phyloP scores from a whole-genome alignment of 2,797 vertebrate genomes.

The Typhlichthys eigenmanni region DNA sequence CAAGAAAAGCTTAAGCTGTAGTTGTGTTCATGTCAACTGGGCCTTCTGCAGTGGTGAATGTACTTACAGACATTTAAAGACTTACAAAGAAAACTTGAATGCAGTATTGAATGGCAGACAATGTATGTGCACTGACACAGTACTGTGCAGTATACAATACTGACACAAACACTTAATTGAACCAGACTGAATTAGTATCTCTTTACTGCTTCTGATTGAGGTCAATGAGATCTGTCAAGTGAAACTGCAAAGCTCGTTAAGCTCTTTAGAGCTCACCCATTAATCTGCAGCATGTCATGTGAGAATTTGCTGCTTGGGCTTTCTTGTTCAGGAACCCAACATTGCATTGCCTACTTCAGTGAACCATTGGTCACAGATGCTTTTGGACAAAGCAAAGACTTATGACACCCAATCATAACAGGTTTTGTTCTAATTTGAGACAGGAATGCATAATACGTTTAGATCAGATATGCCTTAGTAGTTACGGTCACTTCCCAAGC shows the following conservation, averaged over 20 bases:
- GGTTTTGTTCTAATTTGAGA: too few species aligned
- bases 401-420: too few species aligned
- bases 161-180: slow-evolving; percentile 41
- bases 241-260: slow-evolving; percentile 77
- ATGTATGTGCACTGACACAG: background rate
- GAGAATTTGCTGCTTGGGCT: slow-evolving; percentile 15
- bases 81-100: background rate
- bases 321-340: background rate
- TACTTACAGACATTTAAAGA: background rate
- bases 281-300: slow-evolving; percentile 30
- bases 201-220: slow-evolving; percentile 75
- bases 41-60: background rate
- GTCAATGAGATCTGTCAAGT: slow-evolving; percentile 76
- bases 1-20: too few species aligned
- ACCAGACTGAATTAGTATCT: slow-evolving; percentile 71
- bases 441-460: too few species aligned
- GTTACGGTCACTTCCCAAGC: slow-evolving; percentile 16
- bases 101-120: background rate
- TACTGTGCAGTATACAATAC: background rate
- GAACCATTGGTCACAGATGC: background rate
- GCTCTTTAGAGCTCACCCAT: slow-evolving; percentile 55
- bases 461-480: slow-evolving; percentile 2
- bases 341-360: slow-evolving; percentile 12
- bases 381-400: background rate
- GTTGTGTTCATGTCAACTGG: background rate